phyloP scores from a whole-genome alignment of 2,888 invertebrate species.

The Tenthredo scrophulariae region DNA sequence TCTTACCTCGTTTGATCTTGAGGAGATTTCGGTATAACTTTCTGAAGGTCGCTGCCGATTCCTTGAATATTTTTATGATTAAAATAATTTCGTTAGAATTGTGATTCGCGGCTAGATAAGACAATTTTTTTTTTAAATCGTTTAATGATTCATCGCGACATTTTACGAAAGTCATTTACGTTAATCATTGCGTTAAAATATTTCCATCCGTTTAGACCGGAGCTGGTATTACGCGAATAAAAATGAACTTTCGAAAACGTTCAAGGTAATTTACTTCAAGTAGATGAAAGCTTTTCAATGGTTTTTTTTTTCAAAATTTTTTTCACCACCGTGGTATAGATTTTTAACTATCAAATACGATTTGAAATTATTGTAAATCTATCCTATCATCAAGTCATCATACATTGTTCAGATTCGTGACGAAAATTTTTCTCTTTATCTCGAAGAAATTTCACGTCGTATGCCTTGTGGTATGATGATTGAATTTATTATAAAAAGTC shows the following conservation, averaged over 20 bases:
- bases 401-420: background rate
- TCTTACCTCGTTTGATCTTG: conserved; percentile 41
- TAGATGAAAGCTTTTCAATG: background rate
- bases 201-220: conserved; percentile 13
- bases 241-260: conserved; percentile 36
- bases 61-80: background rate
- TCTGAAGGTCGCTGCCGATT: background rate
- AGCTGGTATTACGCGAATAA: background rate
- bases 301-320: background rate
- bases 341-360: background rate
- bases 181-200: conserved; percentile 31
- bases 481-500: background rate
- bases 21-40: background rate
- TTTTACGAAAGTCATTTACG: conserved; percentile 14
- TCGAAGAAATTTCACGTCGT: background rate
- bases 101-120: background rate
- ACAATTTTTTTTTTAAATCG: background rate
- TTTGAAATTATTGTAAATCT: background rate
- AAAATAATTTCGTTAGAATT: background rate
- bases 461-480: background rate
- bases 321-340: background rate
- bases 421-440: background rate
- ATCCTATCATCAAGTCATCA: conserved; percentile 1
- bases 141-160: conserved; percentile 19
- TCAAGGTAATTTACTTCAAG: background rate